phyloP scores from a whole-genome alignment of 2,888 invertebrate species.

The Ornithoptera alexandrae region DNA sequence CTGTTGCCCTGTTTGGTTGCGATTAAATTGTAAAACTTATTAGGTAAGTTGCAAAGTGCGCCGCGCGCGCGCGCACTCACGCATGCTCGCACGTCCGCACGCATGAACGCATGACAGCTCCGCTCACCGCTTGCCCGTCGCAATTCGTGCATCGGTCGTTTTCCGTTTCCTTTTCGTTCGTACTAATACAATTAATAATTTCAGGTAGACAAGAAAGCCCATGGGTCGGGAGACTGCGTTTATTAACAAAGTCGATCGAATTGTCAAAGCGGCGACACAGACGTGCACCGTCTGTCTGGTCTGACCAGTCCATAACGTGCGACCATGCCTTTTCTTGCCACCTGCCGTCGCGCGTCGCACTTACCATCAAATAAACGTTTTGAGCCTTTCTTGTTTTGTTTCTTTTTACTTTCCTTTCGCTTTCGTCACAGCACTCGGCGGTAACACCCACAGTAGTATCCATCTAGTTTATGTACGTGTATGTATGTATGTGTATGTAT shows the following conservation, averaged over 20 bases:
- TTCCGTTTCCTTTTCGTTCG: slow-evolving; percentile 68
- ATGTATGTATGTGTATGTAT: slow-evolving; percentile 47
- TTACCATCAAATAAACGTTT: slow-evolving; percentile 61
- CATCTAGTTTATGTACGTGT: slow-evolving; percentile 47
- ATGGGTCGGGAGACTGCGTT: slow-evolving; percentile 76
- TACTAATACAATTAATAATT: slow-evolving; percentile 79
- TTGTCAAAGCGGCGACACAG: slow-evolving; percentile 65
- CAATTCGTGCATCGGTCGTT: slow-evolving; percentile 52
- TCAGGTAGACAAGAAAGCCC: slow-evolving; percentile 78
- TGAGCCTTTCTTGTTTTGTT: slow-evolving; percentile 64
- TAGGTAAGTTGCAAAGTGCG: slow-evolving; percentile 59
- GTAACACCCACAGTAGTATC: slow-evolving; percentile 70
- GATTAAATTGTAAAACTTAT: slow-evolving; percentile 8
- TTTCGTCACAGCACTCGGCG: slow-evolving; percentile 79
- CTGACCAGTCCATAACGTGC: slow-evolving; percentile 41
- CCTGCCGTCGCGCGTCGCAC: slow-evolving; percentile 24
- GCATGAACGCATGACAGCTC: slow-evolving; percentile 62
- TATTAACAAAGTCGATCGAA: slow-evolving; percentile 66
- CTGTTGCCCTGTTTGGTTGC: slow-evolving; percentile 31
- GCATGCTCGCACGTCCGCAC: slow-evolving; percentile 18
- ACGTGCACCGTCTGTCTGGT: slow-evolving; percentile 40
- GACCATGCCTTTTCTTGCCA: slow-evolving; percentile 40
- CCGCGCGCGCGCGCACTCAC: not conserved
- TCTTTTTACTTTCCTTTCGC: slow-evolving; percentile 72
- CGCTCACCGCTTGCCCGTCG: slow-evolving; percentile 53